These are phyloP conservation scores for Rousettus madagascariensis DNA, from an alignment of 2,797 vertebrate species.

Conservation along the genomic window DNA sequence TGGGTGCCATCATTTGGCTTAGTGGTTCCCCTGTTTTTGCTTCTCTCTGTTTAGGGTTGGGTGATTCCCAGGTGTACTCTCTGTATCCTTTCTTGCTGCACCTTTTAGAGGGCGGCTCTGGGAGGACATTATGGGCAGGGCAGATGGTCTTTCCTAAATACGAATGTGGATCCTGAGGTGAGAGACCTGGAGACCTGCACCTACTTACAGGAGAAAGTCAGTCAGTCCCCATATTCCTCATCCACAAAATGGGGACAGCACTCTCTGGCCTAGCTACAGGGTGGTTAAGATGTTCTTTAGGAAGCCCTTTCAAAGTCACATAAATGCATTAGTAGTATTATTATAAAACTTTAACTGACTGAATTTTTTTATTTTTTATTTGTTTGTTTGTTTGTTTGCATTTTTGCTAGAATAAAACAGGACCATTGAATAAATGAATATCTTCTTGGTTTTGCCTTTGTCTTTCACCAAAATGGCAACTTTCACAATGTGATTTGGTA, in stretches of 20 bases:
- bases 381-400: neutral
- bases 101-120: neutral
- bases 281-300: neutral
- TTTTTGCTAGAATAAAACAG: constrained; percentile 3
- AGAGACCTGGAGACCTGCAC: neutral
- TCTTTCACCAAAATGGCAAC: constrained; percentile 9
- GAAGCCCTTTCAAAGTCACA: neutral
- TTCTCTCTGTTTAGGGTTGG: neutral
- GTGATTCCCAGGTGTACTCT: neutral
- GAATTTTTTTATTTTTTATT: neutral
- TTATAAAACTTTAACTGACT: neutral
- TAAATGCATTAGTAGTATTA: neutral
- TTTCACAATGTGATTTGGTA: neutral
- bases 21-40: neutral
- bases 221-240: neutral
- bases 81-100: neutral
- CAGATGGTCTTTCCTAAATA: neutral
- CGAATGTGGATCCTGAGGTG: neutral
- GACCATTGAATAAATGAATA: neutral
- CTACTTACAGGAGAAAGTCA: neutral
- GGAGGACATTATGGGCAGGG: neutral
- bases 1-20: neutral
- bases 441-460: neutral
- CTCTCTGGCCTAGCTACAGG: neutral
- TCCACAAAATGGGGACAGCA: neutral